A percentile compares a stretch with the other conserved stretches of the same genome.
Conservation (phyloP, 2,888 invertebrate genomes). For the Sympetrum striolatum region DNA sequence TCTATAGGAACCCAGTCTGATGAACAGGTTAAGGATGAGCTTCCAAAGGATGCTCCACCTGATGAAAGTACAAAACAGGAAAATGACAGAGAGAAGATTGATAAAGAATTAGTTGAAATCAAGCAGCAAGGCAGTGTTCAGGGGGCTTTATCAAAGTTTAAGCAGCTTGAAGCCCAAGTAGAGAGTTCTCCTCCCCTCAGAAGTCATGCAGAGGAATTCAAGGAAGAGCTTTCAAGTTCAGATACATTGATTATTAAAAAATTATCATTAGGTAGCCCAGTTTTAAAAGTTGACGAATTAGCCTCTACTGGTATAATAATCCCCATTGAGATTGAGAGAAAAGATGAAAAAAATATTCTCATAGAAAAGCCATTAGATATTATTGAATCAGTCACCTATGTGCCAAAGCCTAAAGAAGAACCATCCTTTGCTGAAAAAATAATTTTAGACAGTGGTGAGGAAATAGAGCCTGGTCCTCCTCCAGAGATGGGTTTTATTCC, state of each 20-base stretch:
- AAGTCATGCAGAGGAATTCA: background rate
- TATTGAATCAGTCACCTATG: background rate
- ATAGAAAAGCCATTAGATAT: background rate
- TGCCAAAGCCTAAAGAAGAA: conserved; percentile 21
- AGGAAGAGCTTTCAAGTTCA: background rate
- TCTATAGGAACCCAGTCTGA: conserved; percentile 19
- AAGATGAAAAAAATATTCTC: background rate
- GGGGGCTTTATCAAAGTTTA: conserved; percentile 21
- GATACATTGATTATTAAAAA: background rate
- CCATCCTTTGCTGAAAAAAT: conserved; percentile 51
- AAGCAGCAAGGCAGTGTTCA: conserved; percentile 22
- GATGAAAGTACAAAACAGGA: conserved; percentile 19
- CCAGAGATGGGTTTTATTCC: conserved; percentile 73
- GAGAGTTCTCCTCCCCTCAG: background rate
- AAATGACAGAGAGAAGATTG: conserved; percentile 29
- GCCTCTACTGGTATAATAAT: conserved; percentile 44
- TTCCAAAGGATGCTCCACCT: background rate
- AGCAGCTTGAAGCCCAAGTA: background rate
- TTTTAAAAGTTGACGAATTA: conserved; percentile 17
- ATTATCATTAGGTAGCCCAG: background rate
- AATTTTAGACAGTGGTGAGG: conserved; percentile 49
- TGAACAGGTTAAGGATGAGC: background rate
- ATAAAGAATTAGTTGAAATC: conserved; percentile 27
- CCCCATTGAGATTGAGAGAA: conserved; percentile 45
- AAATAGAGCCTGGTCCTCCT: conserved; percentile 69